Evolutionary conservation across 2,888 invertebrate species (phyloP).

Genomic region (Orgyia antiqua): DNA sequence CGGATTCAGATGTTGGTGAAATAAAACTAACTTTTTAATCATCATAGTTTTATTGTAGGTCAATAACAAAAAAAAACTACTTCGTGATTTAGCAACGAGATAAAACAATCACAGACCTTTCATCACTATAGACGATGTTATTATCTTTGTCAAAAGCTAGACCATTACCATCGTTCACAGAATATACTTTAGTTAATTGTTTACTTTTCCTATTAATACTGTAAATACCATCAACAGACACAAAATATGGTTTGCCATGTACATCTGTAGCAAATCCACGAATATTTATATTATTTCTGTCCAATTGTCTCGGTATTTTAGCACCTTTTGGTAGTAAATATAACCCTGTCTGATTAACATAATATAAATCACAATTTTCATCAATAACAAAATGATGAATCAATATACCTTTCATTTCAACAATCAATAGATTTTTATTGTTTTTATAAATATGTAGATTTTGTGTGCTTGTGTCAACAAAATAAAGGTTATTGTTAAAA

Average conservation of each 20-base stretch:
- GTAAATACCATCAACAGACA: slow-evolving; percentile 48
- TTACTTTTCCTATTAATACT: slow-evolving; percentile 31
- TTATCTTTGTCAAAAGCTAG: slow-evolving; percentile 50
- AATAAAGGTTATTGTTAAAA: slow-evolving; percentile 41
- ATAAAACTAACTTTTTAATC: too few species aligned
- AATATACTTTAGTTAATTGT: slow-evolving; percentile 28
- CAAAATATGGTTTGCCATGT: slow-evolving; percentile 37
- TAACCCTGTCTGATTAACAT: slow-evolving; percentile 40
- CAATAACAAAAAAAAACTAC: too few species aligned
- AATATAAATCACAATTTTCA: slow-evolving; percentile 34
- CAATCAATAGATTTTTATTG: slow-evolving; percentile 21
- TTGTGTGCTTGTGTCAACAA: slow-evolving; percentile 46
- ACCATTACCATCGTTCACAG: slow-evolving; percentile 42
- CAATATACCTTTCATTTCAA: slow-evolving; percentile 31
- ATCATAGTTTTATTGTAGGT: too few species aligned
- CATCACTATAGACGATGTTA: slow-evolving; percentile 48
- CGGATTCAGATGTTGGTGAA: too few species aligned
- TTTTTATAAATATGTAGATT: slow-evolving; percentile 34
- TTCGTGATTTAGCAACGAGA: slow-evolving; percentile 10
- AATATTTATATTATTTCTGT: slow-evolving; percentile 32
- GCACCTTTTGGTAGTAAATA: slow-evolving; percentile 31
- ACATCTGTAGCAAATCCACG: slow-evolving; percentile 42
- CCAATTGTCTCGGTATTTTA: slow-evolving; percentile 26
- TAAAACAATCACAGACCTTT: slow-evolving; percentile 43
- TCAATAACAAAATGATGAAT: slow-evolving; percentile 48